Conservation (phyloP, 1,140 invertebrate species). For the Panagrolaimus sp. region DNA sequence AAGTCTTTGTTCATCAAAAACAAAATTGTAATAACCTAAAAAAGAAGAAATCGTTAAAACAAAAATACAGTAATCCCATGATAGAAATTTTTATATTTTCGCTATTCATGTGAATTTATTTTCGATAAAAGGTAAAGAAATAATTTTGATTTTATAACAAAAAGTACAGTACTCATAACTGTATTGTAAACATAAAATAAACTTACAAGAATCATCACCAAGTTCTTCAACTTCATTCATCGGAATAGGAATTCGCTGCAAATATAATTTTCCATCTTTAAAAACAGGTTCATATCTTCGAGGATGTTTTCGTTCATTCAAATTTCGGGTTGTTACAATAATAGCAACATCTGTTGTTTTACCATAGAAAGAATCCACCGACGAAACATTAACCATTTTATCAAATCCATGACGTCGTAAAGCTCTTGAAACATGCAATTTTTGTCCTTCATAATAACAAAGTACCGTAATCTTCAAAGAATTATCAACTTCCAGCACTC, state of each 20-base stretch:
- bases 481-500: neutral
- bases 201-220: neutral
- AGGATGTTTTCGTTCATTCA: conserved; percentile 2
- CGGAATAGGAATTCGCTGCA: neutral
- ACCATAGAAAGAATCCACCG: neutral
- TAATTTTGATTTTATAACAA: too few relatives aligned
- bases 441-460: neutral
- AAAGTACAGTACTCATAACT: neutral
- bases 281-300: neutral
- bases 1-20: neutral
- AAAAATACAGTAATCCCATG: too few relatives aligned
- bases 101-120: too few relatives aligned
- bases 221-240: neutral
- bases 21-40: neutral
- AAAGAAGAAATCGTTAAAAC: neutral
- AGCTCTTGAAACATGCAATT: neutral
- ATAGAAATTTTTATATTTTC: too few relatives aligned
- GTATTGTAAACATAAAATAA: neutral
- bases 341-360: conserved; percentile 9
- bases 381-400: neutral
- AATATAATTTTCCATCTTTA: conserved; percentile 11
- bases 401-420: neutral
- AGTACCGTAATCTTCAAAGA: neutral
- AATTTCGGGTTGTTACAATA: neutral
- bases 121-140: too few relatives aligned